Percentiles rank a stretch among this genome's conserved stretches.
These are phyloP conservation scores for Neuroscelio doddi DNA, from an alignment of 2,888 invertebrate genomes.

Conservation along the genomic window DNA sequence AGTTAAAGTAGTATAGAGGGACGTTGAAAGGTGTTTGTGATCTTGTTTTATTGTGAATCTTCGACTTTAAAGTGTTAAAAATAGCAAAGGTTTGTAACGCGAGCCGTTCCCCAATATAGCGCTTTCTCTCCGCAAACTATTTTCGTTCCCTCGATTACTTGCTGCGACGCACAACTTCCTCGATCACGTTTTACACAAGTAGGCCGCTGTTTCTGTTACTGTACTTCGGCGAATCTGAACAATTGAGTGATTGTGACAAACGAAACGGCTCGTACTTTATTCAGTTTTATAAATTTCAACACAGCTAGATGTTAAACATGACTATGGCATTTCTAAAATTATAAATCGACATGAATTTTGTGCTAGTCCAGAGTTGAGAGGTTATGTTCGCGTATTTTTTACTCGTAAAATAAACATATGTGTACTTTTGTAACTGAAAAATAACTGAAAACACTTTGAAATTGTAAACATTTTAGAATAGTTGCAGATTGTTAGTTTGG, in stretches of 20 bases:
- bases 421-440: too few relatives aligned
- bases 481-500: too few relatives aligned
- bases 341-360: too few relatives aligned
- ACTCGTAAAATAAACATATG: too few relatives aligned
- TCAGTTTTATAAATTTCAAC: too few relatives aligned
- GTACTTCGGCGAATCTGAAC: slow-evolving; percentile 18
- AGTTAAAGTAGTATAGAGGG: background rate
- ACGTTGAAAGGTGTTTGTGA: slow-evolving; percentile 15
- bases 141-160: slow-evolving; percentile 55
- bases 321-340: too few relatives aligned
- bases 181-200: slow-evolving; percentile 39
- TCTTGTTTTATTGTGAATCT: slow-evolving; percentile 32
- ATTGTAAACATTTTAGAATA: too few relatives aligned
- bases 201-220: slow-evolving; percentile 19
- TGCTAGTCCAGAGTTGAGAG: background rate
- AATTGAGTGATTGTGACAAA: too few relatives aligned
- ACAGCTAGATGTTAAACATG: too few relatives aligned
- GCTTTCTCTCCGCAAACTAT: slow-evolving; percentile 64
- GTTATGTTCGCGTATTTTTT: background rate
- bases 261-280: too few relatives aligned
- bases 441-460: too few relatives aligned
- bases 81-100: slow-evolving; percentile 62
- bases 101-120: slow-evolving; percentile 70
- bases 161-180: slow-evolving; percentile 28
- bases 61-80: slow-evolving; percentile 44